Evolutionary conservation across 2,888 invertebrate genomes (phyloP).

Genomic region (Pachycephus smyrnensis): DNA sequence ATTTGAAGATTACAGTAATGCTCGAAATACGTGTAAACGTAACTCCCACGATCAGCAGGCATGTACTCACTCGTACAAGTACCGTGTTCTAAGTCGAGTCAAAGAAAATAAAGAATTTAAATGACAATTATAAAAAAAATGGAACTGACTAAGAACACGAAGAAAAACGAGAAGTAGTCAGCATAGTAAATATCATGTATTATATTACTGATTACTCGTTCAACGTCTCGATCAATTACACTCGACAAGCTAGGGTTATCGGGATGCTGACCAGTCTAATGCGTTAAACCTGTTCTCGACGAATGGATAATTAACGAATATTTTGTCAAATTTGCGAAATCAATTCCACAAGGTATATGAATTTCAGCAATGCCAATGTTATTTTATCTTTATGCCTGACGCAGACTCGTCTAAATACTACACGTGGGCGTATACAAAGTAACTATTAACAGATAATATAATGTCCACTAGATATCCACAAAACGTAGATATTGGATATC

Average conservation of each 20-base stretch:
- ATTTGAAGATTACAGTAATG: neutral
- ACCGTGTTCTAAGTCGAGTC: conserved; percentile 1
- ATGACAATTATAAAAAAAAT: conserved; percentile 6
- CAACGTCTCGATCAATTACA: neutral
- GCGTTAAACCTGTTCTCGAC: neutral
- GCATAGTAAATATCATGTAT: neutral
- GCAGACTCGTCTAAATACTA: neutral
- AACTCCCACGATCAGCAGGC: neutral
- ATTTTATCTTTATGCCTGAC: neutral
- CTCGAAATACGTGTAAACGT: conserved; percentile 4
- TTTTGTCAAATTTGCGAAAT: neutral
- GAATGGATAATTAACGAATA: neutral
- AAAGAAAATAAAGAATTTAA: conserved; percentile 14
- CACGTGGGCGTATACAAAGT: neutral
- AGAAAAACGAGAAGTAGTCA: conserved; percentile 18
- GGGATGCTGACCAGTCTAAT: neutral
- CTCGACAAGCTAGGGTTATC: neutral
- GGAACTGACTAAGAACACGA: conserved; percentile 6
- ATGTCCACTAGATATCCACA: too few species aligned
- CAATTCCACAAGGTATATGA: neutral
- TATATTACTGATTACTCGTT: neutral
- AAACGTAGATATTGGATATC: too few species aligned
- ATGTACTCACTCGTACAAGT: conserved; percentile 1
- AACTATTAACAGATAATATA: too few species aligned
- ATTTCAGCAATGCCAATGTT: neutral